A percentile compares a stretch with the other conserved stretches of the same genome.
These are phyloP conservation scores for Alca torda DNA, from an alignment of 2,797 vertebrate genomes.

Conservation along the genomic window DNA sequence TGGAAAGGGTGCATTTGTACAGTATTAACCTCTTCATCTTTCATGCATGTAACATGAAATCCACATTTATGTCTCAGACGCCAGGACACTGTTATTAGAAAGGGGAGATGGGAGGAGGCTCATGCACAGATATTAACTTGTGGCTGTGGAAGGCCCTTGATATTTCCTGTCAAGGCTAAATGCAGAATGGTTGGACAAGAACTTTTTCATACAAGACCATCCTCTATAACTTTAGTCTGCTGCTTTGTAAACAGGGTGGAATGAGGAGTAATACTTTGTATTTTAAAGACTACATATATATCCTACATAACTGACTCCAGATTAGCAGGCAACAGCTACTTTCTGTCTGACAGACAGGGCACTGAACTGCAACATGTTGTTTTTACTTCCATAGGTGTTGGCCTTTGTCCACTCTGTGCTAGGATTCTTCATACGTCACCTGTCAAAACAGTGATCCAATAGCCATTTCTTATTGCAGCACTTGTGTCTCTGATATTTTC, in stretches of 20 bases:
- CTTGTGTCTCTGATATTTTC: background rate
- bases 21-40: background rate
- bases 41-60: background rate
- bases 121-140: background rate
- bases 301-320: background rate
- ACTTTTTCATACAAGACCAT: background rate
- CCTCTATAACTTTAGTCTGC: background rate
- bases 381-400: background rate
- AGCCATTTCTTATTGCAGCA: background rate
- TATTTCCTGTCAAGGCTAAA: background rate
- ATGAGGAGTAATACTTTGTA: background rate
- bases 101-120: background rate
- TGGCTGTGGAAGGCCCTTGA: background rate
- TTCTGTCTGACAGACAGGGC: background rate
- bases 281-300: background rate
- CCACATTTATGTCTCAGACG: background rate
- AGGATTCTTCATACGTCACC: background rate
- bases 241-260: background rate
- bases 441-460: background rate
- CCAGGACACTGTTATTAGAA: background rate
- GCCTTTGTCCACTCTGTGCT: background rate
- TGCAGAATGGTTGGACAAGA: background rate
- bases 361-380: accelerated
- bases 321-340: background rate
- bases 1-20: background rate